Evolutionary conservation across 2,797 vertebrate species (phyloP).

Genomic region (Oreortyx pictus): DNA sequence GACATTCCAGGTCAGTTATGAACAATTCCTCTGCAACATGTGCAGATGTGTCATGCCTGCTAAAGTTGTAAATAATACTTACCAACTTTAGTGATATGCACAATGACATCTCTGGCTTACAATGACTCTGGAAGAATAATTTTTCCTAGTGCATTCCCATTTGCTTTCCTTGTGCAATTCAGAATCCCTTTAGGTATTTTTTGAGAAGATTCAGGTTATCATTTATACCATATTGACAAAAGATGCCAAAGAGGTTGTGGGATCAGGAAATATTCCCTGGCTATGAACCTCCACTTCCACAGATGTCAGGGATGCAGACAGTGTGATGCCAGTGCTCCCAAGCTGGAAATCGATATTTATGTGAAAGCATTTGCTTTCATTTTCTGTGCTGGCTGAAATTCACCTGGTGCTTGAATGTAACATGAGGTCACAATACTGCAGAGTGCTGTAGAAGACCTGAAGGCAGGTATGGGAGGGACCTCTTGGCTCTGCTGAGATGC

Average conservation of each 20-base stretch:
- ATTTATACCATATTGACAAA: not conserved
- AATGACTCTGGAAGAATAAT: not conserved
- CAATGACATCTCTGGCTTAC: not conserved
- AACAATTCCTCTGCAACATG: accelerated
- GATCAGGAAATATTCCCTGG: not conserved
- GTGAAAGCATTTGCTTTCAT: not conserved
- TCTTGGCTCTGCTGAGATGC: not conserved
- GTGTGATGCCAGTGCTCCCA: not conserved
- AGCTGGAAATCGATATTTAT: not conserved
- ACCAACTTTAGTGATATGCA: not conserved
- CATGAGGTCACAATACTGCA: not conserved
- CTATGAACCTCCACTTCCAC: not conserved
- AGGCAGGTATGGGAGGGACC: not conserved
- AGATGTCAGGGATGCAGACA: not conserved
- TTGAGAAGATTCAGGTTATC: not conserved
- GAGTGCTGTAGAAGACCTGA: not conserved
- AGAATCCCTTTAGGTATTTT: not conserved
- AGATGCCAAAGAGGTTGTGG: not conserved
- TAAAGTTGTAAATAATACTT: not conserved
- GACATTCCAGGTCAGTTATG: not conserved
- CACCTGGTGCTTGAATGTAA: not conserved
- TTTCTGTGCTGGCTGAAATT: not conserved
- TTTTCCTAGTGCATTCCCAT: not conserved
- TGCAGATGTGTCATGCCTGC: accelerated
- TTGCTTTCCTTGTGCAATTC: not conserved